Evolutionary conservation across 2,113 vertebrate species (phyloP).

Genomic region (Ailuropoda melanoleuca): DNA sequence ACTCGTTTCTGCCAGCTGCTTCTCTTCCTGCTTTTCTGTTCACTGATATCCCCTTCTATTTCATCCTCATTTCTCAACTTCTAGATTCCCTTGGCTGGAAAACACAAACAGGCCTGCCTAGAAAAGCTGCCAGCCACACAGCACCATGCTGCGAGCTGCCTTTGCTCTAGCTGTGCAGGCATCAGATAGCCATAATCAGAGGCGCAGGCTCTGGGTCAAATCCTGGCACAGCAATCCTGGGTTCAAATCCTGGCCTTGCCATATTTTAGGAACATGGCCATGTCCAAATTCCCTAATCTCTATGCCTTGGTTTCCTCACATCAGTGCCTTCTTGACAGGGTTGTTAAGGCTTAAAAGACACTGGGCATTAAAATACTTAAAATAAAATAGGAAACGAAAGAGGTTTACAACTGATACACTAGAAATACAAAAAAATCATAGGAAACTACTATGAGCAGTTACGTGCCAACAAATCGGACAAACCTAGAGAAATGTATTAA

Average conservation of each 20-base stretch:
- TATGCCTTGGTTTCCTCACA: neutral
- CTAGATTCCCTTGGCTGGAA: too few relatives aligned
- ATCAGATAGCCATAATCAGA: neutral
- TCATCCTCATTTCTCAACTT: neutral
- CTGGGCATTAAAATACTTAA: neutral
- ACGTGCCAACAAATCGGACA: neutral
- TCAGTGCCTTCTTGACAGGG: too few relatives aligned
- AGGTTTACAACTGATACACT: neutral
- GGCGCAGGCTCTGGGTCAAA: neutral
- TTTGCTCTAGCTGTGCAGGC: neutral
- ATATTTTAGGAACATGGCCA: neutral
- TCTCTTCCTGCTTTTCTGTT: neutral
- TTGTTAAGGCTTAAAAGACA: neutral
- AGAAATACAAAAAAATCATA: neutral
- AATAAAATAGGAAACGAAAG: neutral
- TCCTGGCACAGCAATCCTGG: neutral
- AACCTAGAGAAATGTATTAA: neutral
- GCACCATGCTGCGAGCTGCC: rapidly evolving
- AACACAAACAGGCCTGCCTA: too few relatives aligned
- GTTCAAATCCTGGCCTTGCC: neutral
- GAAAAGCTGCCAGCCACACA: neutral
- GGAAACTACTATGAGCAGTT: neutral
- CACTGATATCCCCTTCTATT: neutral
- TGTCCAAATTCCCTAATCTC: neutral
- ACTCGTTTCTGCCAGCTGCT: neutral